Evolutionary conservation across 2,797 vertebrate genomes (phyloP).

Genomic region (Fistularia commersonii): DNA sequence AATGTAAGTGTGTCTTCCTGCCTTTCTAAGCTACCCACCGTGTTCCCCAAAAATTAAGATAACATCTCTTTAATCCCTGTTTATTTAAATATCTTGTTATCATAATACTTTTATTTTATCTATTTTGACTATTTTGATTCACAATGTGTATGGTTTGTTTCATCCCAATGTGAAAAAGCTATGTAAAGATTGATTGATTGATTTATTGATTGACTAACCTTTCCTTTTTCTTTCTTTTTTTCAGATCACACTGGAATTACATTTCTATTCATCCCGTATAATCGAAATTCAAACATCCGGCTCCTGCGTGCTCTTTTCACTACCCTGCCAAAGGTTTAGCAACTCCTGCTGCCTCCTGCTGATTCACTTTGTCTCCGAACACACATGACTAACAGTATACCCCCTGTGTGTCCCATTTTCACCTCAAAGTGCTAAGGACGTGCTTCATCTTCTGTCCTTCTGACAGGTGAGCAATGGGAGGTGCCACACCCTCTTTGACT

Average conservation of each 20-base stretch:
- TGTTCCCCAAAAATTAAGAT: no score
- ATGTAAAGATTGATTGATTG: no score
- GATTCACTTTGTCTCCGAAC: slow-evolving; percentile 54
- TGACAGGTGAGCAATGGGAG: slow-evolving; percentile 28
- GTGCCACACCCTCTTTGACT: slow-evolving; percentile 16
- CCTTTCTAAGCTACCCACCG: no score
- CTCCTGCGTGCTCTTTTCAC: slow-evolving; percentile 13
- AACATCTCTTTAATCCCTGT: no score
- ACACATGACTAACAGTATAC: slow-evolving; percentile 38
- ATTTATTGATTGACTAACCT: no score
- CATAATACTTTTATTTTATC: no score
- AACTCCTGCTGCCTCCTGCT: slow-evolving; percentile 36
- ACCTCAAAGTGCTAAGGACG: slow-evolving; percentile 18
- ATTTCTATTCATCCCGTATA: slow-evolving; percentile 56
- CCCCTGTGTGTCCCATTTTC: slow-evolving; percentile 25
- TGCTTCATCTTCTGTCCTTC: slow-evolving; percentile 11
- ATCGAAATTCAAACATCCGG: slow-evolving; percentile 35
- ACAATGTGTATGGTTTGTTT: no score
- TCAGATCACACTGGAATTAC: slow-evolving; percentile 38
- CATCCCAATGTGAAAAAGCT: no score
- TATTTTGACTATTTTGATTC: no score
- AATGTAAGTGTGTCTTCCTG: no score
- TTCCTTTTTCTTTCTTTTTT: slow-evolving; percentile 32
- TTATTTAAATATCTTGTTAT: no score
- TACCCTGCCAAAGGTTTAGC: slow-evolving; percentile 36